Conservation (phyloP, 2,113 vertebrate genomes). For the Ictalurus furcatus region DNA sequence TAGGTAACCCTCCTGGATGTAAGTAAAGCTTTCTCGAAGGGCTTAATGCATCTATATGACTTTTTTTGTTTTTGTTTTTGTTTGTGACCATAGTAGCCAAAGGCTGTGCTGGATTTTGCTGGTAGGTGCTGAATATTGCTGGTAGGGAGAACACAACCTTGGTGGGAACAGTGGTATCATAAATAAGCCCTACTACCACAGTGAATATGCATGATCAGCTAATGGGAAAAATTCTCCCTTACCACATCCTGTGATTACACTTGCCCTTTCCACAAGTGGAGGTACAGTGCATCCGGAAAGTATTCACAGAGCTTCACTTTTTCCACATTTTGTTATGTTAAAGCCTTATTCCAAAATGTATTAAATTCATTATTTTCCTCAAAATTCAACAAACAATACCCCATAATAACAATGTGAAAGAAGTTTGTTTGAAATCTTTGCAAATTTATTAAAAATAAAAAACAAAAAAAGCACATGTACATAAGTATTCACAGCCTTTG, state of each 20-base stretch:
- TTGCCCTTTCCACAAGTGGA: neutral
- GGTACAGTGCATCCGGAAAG: neutral
- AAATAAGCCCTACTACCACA: neutral
- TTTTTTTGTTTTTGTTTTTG: no score
- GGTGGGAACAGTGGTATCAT: neutral
- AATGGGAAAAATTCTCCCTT: neutral
- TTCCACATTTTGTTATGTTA: no score
- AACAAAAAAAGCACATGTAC: no score
- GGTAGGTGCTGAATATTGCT: neutral
- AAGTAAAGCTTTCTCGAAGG: neutral
- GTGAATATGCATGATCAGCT: neutral
- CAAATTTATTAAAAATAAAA: no score
- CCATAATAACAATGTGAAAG: no score
- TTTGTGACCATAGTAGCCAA: neutral
- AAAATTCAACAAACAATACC: no score
- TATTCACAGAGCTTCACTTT: no score
- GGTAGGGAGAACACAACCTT: neutral
- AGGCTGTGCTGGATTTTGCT: neutral
- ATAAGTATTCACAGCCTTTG: no score
- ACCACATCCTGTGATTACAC: neutral
- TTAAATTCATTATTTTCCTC: no score
- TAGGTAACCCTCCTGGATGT: neutral
- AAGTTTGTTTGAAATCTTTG: no score
- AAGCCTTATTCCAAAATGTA: no score
- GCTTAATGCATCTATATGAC: neutral